A percentile compares a stretch with the other conserved stretches of the same genome.
These are phyloP conservation scores for Anisognathus igniventris DNA, from an alignment of 2,797 vertebrate genomes.

Conservation along the genomic window DNA sequence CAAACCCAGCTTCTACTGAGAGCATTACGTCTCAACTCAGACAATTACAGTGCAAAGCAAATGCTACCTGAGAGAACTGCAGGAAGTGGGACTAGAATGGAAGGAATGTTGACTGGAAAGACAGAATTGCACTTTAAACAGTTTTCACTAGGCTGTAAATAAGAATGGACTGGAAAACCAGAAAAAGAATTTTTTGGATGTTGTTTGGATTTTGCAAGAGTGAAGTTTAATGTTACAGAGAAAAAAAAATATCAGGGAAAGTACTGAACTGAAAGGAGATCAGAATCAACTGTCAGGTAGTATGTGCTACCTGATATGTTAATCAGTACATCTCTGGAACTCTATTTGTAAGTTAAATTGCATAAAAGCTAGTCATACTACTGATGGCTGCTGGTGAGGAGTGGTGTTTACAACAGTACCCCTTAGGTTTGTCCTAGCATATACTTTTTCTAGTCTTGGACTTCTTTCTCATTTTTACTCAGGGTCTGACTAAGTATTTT, in stretches of 20 bases:
- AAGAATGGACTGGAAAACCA: not conserved
- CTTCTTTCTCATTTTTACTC: not conserved
- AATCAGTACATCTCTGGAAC: not conserved
- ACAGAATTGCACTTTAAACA: constrained; percentile 1
- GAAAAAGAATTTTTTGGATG: not conserved
- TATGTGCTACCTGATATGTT: not conserved
- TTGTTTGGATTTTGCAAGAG: not conserved
- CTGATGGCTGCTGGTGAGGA: not conserved
- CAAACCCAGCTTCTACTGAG: not conserved
- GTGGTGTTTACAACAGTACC: not conserved
- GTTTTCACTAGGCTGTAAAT: not conserved
- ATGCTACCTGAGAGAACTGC: not conserved
- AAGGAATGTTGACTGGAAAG: constrained; percentile 23
- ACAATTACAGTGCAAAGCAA: not conserved
- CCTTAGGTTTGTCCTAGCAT: not conserved
- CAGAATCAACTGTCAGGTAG: not conserved
- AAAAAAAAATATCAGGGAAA: not conserved
- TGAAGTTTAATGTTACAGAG: not conserved
- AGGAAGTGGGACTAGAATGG: constrained; percentile 29
- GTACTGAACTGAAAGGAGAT: not conserved
- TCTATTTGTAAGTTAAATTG: not conserved
- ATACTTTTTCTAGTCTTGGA: not conserved
- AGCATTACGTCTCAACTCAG: not conserved
- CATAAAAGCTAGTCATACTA: not conserved
- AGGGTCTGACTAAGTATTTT: not conserved